phyloP scores from a whole-genome alignment of 1,140 invertebrate species.

The Penaeus indicus region DNA sequence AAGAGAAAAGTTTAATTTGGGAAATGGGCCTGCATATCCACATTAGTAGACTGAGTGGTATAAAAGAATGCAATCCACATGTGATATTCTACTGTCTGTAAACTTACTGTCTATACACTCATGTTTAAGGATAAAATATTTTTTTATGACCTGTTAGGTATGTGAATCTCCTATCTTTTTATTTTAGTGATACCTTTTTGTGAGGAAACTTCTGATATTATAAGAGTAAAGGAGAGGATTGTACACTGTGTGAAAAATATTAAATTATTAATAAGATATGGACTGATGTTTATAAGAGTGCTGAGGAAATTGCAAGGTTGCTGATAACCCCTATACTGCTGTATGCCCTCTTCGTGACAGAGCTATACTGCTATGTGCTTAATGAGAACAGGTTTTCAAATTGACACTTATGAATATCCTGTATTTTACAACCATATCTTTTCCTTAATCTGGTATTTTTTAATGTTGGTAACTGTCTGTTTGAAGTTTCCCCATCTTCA shows the following conservation, averaged over 20 bases:
- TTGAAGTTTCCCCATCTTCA: too few species aligned
- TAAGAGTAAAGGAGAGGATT: too few species aligned
- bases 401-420: too few species aligned
- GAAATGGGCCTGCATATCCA: constrained; percentile 67
- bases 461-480: too few species aligned
- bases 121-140: neutral
- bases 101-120: too few species aligned
- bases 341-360: neutral
- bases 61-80: constrained; percentile 4
- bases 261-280: neutral
- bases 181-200: too few species aligned
- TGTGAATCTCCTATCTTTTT: neutral
- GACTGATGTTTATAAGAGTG: neutral
- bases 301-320: neutral
- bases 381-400: too few species aligned
- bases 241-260: neutral
- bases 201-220: too few species aligned
- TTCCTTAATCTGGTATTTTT: too few species aligned
- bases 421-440: too few species aligned
- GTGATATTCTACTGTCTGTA: neutral
- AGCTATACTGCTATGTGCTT: too few species aligned
- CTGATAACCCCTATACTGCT: neutral
- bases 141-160: neutral
- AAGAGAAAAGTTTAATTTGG: constrained; percentile 67
- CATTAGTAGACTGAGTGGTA: constrained; percentile 64